Evolutionary conservation across 37 sponge, comb jelly and placozoan species (phyloP).

Genomic region (Cladorhizidae sp.): DNA sequence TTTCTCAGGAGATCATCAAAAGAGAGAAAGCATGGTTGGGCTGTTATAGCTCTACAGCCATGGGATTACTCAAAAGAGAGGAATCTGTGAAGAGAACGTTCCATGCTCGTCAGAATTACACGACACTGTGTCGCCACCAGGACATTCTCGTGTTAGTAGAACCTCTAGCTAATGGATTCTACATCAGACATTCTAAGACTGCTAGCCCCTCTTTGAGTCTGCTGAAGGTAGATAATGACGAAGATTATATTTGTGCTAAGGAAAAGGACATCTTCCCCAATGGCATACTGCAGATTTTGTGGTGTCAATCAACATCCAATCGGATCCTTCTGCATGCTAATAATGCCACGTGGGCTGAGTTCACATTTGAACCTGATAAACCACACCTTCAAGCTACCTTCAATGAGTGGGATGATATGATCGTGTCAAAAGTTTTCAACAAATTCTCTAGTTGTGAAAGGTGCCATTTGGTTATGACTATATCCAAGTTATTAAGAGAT

Average conservation of each 20-base stretch:
- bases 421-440: not conserved
- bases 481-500: too few relatives aligned
- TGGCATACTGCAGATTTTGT: not conserved
- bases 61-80: not conserved
- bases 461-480: not conserved
- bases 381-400: not conserved
- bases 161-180: not conserved
- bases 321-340: not conserved
- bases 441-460: not conserved
- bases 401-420: not conserved
- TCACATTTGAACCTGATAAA: not conserved
- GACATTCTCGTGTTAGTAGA: not conserved
- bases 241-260: not conserved
- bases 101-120: not conserved
- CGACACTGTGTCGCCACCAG: too few relatives aligned
- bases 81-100: not conserved
- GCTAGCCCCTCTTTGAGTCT: not conserved
- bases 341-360: slow-evolving; percentile 2
- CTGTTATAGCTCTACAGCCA: not conserved
- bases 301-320: not conserved
- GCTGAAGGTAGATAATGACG: not conserved
- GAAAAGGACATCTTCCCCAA: not conserved
- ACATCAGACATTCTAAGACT: not conserved
- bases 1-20: not conserved
- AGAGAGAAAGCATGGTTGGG: not conserved